These are phyloP conservation scores for Eunapius fragilis DNA, from an alignment of 37 sponge, comb jelly and placozoan species.

Conservation along the genomic window DNA sequence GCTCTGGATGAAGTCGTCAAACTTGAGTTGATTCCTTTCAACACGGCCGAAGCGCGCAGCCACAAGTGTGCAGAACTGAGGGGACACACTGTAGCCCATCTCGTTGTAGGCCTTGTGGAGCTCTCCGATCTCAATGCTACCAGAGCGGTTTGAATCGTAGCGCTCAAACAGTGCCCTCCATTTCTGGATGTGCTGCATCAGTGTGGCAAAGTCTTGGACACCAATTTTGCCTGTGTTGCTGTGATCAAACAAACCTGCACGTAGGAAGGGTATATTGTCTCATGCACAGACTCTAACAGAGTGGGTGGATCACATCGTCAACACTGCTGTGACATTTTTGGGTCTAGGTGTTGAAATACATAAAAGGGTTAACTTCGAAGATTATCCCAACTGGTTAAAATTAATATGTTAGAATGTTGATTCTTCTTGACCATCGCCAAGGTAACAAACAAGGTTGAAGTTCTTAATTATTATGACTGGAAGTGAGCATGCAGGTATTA, in stretches of 20 bases:
- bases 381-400: too few species aligned
- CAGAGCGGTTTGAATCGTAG: conserved; percentile 80
- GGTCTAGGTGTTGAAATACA: too few species aligned
- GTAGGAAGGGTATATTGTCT: too few species aligned
- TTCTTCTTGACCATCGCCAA: too few species aligned
- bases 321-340: too few species aligned
- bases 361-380: too few species aligned
- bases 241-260: conserved; percentile 72
- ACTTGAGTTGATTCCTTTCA: conserved; percentile 44
- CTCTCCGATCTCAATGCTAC: conserved; percentile 76
- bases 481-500: too few species aligned
- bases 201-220: conserved; percentile 66
- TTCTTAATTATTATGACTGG: too few species aligned
- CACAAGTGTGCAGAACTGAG: conserved; percentile 63
- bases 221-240: conserved; percentile 83
- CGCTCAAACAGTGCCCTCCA: conserved; percentile 82
- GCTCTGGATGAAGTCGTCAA: conserved; percentile 88
- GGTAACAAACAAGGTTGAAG: too few species aligned
- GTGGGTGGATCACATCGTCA: too few species aligned
- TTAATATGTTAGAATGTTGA: too few species aligned
- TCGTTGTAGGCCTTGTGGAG: conserved; percentile 82
- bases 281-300: too few species aligned
- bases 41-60: conserved; percentile 60
- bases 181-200: conserved; percentile 83
- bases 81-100: conserved; percentile 79